Evolutionary conservation across 2,888 invertebrate genomes (phyloP).

Genomic region (Platycnemis pennipes): DNA sequence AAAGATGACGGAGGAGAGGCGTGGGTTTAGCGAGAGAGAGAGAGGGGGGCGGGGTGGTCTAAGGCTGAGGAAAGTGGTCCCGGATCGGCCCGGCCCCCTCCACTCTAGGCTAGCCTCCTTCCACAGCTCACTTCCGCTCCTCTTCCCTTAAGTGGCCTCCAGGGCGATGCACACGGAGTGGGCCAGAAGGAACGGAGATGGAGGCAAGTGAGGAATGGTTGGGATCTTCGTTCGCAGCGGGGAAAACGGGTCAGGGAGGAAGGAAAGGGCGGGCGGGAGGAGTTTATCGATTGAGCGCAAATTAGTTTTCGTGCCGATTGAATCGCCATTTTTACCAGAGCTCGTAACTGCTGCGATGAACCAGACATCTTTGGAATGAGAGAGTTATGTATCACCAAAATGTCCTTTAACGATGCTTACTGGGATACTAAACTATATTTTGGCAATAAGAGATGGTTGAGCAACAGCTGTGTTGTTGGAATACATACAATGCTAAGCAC

Average conservation of each 20-base stretch:
- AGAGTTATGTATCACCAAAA: no score
- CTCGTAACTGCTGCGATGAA: no score
- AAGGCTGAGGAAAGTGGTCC: background rate
- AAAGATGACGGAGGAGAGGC: conserved; percentile 14
- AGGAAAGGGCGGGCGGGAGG: background rate
- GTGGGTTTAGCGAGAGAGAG: background rate
- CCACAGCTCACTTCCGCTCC: background rate
- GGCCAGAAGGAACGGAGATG: background rate
- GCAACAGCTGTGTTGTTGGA: no score
- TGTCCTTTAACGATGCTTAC: no score
- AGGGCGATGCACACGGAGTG: background rate
- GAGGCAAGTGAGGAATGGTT: background rate
- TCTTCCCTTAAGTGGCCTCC: background rate
- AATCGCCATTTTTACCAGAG: no score
- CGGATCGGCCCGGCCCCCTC: background rate
- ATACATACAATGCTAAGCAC: no score
- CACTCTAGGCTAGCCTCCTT: no score
- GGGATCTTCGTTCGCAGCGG: background rate
- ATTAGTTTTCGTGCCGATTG: background rate
- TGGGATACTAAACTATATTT: no score
- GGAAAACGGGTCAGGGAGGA: background rate
- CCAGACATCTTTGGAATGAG: no score
- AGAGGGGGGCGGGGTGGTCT: background rate
- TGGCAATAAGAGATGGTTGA: no score
- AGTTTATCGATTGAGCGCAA: background rate